phyloP scores from a whole-genome alignment of 2,888 invertebrate species.

The Lithodes maja region DNA sequence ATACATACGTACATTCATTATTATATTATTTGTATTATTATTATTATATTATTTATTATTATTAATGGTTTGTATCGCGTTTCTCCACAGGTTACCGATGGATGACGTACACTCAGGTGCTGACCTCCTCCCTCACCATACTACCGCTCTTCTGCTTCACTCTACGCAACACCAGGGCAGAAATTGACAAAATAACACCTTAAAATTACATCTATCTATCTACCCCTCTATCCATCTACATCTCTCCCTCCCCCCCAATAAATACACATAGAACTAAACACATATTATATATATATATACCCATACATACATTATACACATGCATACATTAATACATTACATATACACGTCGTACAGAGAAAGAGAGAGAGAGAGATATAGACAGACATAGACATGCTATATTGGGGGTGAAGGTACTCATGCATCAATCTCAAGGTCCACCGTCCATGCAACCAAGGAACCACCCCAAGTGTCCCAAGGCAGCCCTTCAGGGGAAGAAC shows the following conservation, averaged over 20 bases:
- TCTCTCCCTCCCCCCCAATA: slow-evolving; percentile 3
- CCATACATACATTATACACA: neutral
- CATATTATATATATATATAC: neutral
- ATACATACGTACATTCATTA: too few species aligned
- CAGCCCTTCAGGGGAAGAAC: too few species aligned
- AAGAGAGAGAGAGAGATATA: neutral
- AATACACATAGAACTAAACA: too few species aligned
- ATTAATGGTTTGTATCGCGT: too few species aligned
- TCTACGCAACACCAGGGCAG: slow-evolving; percentile 34
- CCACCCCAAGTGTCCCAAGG: too few species aligned
- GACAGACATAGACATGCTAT: neutral
- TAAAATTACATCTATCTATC: slow-evolving; percentile 17
- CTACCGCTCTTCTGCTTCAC: slow-evolving; percentile 49
- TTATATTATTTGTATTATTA: too few species aligned
- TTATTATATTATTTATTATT: too few species aligned
- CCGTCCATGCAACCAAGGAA: too few species aligned
- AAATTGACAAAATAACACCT: slow-evolving; percentile 31
- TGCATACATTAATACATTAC: too few species aligned
- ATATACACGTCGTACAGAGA: too few species aligned
- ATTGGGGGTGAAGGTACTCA: too few species aligned
- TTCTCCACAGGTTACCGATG: neutral
- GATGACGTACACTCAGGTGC: slow-evolving; percentile 51
- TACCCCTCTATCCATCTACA: neutral
- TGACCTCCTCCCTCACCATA: slow-evolving; percentile 41
- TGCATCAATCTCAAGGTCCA: too few species aligned